Base-by-base conservation (phyloP, 2,888 invertebrate species). In the Deroplatys truncata region DNA sequence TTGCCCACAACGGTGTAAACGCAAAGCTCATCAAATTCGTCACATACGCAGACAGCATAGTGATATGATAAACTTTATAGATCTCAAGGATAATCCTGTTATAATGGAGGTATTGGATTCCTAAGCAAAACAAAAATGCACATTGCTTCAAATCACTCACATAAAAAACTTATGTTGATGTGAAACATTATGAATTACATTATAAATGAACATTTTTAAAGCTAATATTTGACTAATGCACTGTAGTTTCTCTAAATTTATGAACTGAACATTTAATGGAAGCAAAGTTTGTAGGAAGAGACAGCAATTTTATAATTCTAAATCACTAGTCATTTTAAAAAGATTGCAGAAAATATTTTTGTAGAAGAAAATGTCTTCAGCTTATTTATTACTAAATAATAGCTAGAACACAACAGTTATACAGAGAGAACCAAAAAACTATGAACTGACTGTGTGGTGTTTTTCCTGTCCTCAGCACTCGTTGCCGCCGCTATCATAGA, bases 21-120 rank as follows among this genome's bases (percentile, higher is more conserved):
- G 93, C 87, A 94, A 93, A 91, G 93, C 91, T 7, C 94, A 94
- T 92, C 95, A 94, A 92, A 92, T 94, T 87, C 92, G 95, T 82
- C 95, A 95, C 92, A 94, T 95, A 43, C 93, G 93, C 84, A 93
- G 95, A 9, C 94, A 94, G 91, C 95, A 95, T 91, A 93, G 93
- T 89, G 95, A 95, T 90, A 94, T 94, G 92, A 93, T 94, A 89
- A 94, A 94, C 15, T 92, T 94, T 84, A 91, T 94, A 91, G 94
- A 94, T 35, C 35, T 83, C 28, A 87, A 87, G 43, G 82, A 82
- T 87, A 25, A 82, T 35, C 13, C 83, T 25, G 82, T 25, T 31
- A 83, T 35, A 15, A 28, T 87, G 90, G 94, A 94, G 87, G 82
- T 90, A 28, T 28, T 28, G 9, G 84, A 84, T 84, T 84, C 84